These are phyloP conservation scores for Phyllotreta striolata DNA, from an alignment of 2,888 invertebrate species.

Conservation along the genomic window DNA sequence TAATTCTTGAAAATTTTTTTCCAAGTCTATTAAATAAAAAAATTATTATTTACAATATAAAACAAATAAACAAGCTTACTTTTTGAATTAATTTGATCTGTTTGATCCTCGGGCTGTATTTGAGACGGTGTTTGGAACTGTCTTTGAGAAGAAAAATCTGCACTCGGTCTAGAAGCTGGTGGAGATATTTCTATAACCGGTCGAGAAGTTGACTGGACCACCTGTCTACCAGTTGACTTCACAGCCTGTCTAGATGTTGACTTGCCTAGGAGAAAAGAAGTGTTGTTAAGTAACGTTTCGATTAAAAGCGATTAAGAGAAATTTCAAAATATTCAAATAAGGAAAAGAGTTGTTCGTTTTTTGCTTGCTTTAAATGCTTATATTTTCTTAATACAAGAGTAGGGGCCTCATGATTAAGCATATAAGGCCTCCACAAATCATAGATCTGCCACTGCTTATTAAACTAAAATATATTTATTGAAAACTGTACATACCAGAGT, in stretches of 20 bases:
- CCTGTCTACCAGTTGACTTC: too few species aligned
- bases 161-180: slow-evolving; percentile 9
- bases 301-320: background rate
- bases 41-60: slow-evolving; percentile 5
- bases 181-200: background rate
- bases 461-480: background rate
- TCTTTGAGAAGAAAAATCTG: background rate
- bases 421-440: background rate
- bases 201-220: too few species aligned
- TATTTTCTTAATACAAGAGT: too few species aligned
- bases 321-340: too few species aligned
- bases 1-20: too few species aligned
- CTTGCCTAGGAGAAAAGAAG: slow-evolving; percentile 2
- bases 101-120: slow-evolving; percentile 1
- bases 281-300: background rate
- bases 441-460: slow-evolving; percentile 15
- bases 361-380: too few species aligned
- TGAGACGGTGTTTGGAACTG: slow-evolving; percentile 6
- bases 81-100: slow-evolving; percentile 11
- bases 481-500: background rate
- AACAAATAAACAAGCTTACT: slow-evolving; percentile 12
- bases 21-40: too few species aligned
- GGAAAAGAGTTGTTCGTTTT: too few species aligned
- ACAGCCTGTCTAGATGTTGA: slow-evolving; percentile 1
- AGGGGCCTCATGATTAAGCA: background rate